Base-by-base conservation (phyloP, 1,140 invertebrate genomes). In the Heliothis virescens region DNA sequence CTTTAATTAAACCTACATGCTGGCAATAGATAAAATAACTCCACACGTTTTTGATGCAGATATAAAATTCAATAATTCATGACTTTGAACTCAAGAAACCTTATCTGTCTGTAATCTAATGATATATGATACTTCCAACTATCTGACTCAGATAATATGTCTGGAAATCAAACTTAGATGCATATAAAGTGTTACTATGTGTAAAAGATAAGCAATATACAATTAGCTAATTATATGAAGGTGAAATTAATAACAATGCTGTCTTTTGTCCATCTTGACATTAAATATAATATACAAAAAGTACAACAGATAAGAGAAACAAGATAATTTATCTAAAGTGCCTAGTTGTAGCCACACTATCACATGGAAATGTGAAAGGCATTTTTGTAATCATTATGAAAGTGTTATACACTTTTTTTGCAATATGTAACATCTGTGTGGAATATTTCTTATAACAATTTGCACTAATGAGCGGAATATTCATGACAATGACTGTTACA, bases 401-500 rank as follows among this genome's bases (percentile, higher is more conserved):
- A 53, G 48, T 29, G 26, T 15, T 1, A 26, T 16, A 41, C 15
- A 15, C 7, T n/a, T 41, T 63, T 59, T 60, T 60, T 60, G 3
- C 21, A 60, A 3, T 62, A 29, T 7, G 63, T 21, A 18, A 4
- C 4, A 48, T 48, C 12, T 67, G 12, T 11, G 9, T 12, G 1
- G 63, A 50, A 67, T 67, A 67, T 67, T n/a, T 67, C 16, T 67
- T n/a, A 52, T 7, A 53, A 48, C 1, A n/a, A 53, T 18, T 53
- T 50, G 9, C 48, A 50, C n/a, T 47, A 71, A 71, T 53, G 67
- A 29, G 48, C 9, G 48, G n/a, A 72, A 57, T 72, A 72, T 55
- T 72, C 69, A 72, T 53, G 52, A 57, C 26, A 21, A 47, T 60
- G 10, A 74, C 57, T 48, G 29, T 74, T 74, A 74, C 16, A 60